Base-by-base conservation (phyloP, 2,797 vertebrate genomes). In the Steatocranus sp. region DNA sequence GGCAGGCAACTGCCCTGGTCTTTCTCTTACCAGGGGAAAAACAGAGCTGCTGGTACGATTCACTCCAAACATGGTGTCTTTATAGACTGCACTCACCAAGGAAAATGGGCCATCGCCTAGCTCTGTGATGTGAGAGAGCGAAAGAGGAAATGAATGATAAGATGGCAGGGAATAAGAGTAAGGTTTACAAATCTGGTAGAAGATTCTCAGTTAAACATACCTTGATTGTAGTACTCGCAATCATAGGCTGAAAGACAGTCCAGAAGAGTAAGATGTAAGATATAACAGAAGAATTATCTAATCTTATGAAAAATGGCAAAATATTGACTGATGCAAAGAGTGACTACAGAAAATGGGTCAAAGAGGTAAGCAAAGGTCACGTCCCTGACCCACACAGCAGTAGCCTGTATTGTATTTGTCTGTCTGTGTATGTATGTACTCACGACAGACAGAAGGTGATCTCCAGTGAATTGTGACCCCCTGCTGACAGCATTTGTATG, bases 201-300 rank as follows among this genome's bases (percentile, higher is more conserved):
- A 70, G 50, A 83, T 6, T 3, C 18, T 56, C 36, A 75, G 17
- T 81, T 8, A 76, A 83, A 94, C 96, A 56, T 97, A 99, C 98
- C 98, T 98, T 97, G 97, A 93, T 99, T 99, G 90, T 98, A 99
- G 93, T 98, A 98, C 96, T 99, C 98, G 96, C 98, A 99, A 82
- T 99, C 98, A 88, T 97, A 97, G 27, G 98, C 98, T 99, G 94
- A 92, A 97, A 96, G 82, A 79, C 8, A 84, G 23, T 83, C 20
- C 8, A 79, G 25, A 56, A 30, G 11, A 95, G 70, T 20, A 11
- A 66, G 36, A 78, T 30, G n/a, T 5, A 51, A 30, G 17, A 51
- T 77, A 18, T 23, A 48, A 41, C 23, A 53, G 20, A 50, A 32
- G 20, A 8, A 9, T 50, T 38, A 66, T 32, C 3, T 34, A 54